A percentile compares a stretch with the other conserved stretches of the same genome.
Conservation (phyloP, 2,888 invertebrate genomes). For the Acrocyrtus sp. region DNA sequence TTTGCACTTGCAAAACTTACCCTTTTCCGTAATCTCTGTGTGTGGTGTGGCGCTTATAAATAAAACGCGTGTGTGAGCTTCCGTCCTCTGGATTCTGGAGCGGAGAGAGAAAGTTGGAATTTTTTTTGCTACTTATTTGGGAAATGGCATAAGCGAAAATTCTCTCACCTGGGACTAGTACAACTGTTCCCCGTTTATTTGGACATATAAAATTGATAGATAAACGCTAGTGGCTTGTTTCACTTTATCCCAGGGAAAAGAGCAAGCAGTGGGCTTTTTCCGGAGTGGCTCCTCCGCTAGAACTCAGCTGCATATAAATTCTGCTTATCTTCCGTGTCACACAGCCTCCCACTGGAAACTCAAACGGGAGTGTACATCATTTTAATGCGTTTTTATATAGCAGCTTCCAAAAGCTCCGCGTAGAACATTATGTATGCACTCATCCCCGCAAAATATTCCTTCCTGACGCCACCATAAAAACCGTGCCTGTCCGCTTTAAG, state of each 20-base stretch:
- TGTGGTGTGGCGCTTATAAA: background rate
- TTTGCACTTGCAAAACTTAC: background rate
- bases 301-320: no score
- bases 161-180: slow-evolving; percentile 39
- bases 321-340: no score
- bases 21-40: background rate
- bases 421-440: no score
- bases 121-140: background rate
- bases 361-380: no score
- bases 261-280: background rate
- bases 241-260: background rate
- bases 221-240: slow-evolving; percentile 24
- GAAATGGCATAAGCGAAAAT: slow-evolving; percentile 2
- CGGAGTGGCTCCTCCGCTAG: background rate
- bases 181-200: slow-evolving; percentile 3
- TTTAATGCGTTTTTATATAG: no score
- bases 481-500: no score
- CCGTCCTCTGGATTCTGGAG: background rate
- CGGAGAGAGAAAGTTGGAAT: background rate
- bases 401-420: no score
- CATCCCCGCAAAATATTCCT: no score
- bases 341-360: no score
- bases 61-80: background rate
- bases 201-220: slow-evolving; percentile 20
- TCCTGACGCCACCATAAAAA: no score